Evolutionary conservation across 2,888 invertebrate genomes (phyloP).

Genomic region (Tetragonisca angustula): DNA sequence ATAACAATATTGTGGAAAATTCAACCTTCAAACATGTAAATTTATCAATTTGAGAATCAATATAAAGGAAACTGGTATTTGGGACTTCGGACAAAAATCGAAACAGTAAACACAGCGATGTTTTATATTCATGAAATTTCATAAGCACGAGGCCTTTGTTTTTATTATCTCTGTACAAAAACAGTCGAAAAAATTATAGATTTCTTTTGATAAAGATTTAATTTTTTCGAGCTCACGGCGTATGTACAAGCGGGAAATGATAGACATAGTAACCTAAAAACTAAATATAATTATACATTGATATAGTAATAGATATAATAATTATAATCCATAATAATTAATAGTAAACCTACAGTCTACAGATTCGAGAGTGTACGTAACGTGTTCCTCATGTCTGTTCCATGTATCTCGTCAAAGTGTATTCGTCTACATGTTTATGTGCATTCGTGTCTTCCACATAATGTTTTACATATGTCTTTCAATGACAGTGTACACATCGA

Average conservation of each 20-base stretch:
- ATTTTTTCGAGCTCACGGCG: constrained; percentile 83
- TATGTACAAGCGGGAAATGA: constrained; percentile 83
- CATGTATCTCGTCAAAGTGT: constrained; percentile 52
- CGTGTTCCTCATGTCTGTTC: constrained; percentile 62
- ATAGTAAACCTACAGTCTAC: constrained; percentile 81
- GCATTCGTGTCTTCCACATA: constrained; percentile 27
- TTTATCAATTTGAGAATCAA: not conserved
- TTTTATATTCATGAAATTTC: constrained; percentile 83
- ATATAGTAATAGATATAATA: constrained; percentile 80
- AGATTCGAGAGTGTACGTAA: constrained; percentile 76
- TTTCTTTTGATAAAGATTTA: constrained; percentile 81
- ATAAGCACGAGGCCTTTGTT: constrained; percentile 84
- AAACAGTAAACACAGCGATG: constrained; percentile 39
- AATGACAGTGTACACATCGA: constrained; percentile 50
- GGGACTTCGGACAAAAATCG: constrained; percentile 27
- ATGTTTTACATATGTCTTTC: constrained; percentile 36
- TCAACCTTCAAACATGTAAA: not conserved
- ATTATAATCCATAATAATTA: constrained; percentile 78
- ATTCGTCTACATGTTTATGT: constrained; percentile 44
- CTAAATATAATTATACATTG: constrained; percentile 84
- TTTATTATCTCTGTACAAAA: constrained; percentile 84
- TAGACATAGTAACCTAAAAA: constrained; percentile 79
- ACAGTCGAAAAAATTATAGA: constrained; percentile 84
- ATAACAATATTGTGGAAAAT: not conserved
- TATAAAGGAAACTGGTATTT: not conserved